Evolutionary conservation across 2,113 vertebrate species (phyloP), one percentile per base, ranked within the genome.

Genomic region (Sciurus niger): DNA sequence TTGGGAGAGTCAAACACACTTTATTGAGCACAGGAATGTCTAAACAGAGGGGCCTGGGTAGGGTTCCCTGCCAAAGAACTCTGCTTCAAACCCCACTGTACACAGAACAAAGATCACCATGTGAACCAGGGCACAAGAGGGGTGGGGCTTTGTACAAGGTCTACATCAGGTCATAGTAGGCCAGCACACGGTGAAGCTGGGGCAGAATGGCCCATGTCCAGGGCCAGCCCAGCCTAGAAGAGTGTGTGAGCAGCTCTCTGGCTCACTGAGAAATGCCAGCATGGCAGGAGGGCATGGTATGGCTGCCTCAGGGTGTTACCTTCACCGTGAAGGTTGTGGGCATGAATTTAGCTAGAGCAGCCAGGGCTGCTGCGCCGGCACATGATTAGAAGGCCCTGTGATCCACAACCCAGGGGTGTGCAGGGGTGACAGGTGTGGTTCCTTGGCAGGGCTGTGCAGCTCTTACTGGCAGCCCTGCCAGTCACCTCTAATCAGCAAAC

Each of bases 21-120:
- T 98, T 98, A 98, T 98, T 98, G 89, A 85, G 84, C 86, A 94
- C 17, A 46, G 87, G 79, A 68, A 92, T 77, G 70, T 93, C 65
- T 89, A 51, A 58, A 95, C 85, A 96, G 88, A 65, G 53, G 83
- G 95, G 82, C 72, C 43, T 72, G 65, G 84, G 74, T 63, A 88
- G 84, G 55, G 73, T 20, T 74, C 90, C 37, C 74, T 30, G 32
- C 87, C 67, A 28, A 3, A 87, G 83, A 93, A 72, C 78, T 85
- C 89, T 63, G 68, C 87, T 70, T 79, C 51, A 22, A 58, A 77
- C 74, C 83, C 63, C 11, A 51, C 43, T 89, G 89, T 85, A 67
- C 73, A 95, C 85, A 89, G 84, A 96, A 73, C 60, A 43, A 60
- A 85, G 67, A 25, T 58, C 67, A 37, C 83, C 73, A 60, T 0